Percentiles rank a stretch among this genome's conserved stretches.
Evolutionary conservation across 64 coral and sea anemone species (phyloP).

Genomic region (Actinia tenebrosa): DNA sequence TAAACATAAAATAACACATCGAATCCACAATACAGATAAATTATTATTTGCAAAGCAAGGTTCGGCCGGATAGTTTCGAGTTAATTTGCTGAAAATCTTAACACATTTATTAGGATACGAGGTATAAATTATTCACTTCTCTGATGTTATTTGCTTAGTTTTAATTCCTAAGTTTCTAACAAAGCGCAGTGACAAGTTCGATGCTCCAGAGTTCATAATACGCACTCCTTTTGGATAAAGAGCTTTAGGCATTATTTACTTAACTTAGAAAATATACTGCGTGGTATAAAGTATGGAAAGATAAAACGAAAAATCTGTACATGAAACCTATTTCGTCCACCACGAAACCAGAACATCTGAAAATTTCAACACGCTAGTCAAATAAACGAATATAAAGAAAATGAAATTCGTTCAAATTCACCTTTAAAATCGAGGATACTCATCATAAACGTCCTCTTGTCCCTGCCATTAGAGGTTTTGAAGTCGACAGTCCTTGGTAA

Average conservation of each 20-base stretch:
- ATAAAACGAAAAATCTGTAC: background rate
- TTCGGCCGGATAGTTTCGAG: background rate
- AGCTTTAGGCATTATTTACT: background rate
- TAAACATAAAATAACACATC: background rate
- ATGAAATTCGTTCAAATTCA: background rate
- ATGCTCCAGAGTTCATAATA: background rate
- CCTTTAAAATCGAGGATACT: background rate
- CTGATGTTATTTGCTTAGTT: background rate
- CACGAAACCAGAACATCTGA: background rate
- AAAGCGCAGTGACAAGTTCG: background rate
- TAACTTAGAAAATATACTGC: background rate
- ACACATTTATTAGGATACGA: background rate
- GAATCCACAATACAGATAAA: background rate
- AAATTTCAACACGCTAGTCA: background rate
- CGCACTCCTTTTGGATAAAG: background rate
- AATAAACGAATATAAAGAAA: background rate
- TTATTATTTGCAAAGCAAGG: background rate
- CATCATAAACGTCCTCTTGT: background rate
- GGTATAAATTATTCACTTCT: background rate
- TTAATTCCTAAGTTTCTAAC: constrained; percentile 18
- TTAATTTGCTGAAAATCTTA: background rate
- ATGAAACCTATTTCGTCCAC: background rate
- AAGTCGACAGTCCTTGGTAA: background rate
- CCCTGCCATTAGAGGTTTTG: background rate
- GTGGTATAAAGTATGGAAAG: background rate